These are phyloP conservation scores for Syngnathus acus DNA, from an alignment of 2,797 vertebrate species.

Conservation along the genomic window DNA sequence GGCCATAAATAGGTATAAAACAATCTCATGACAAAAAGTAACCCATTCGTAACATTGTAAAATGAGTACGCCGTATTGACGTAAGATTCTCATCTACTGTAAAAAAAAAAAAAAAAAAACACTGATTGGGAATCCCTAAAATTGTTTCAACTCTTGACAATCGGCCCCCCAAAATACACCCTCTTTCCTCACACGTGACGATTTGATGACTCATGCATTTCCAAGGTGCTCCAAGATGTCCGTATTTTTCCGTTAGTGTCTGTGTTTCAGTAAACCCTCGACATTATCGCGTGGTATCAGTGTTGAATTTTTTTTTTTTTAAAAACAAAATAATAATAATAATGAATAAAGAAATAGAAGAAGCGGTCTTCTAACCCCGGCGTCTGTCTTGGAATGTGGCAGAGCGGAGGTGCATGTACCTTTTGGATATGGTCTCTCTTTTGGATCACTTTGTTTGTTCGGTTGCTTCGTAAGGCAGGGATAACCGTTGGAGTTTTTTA, in stretches of 20 bases:
- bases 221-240: slow-evolving; percentile 66
- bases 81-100: not conserved
- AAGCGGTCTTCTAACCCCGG: slow-evolving; percentile 55
- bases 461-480: slow-evolving; percentile 64
- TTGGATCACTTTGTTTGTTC: slow-evolving; percentile 51
- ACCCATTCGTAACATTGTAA: not conserved
- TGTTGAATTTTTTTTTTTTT: slow-evolving; percentile 45
- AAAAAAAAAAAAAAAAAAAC: not conserved
- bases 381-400: slow-evolving; percentile 71
- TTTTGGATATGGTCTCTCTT: slow-evolving; percentile 61
- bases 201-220: slow-evolving; percentile 71
- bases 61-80: not conserved
- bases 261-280: slow-evolving; percentile 61
- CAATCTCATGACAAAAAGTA: not conserved
- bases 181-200: slow-evolving; percentile 51
- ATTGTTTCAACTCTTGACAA: not conserved
- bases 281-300: slow-evolving; percentile 66
- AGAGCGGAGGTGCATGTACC: slow-evolving; percentile 67
- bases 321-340: not conserved
- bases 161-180: not conserved
- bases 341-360: slow-evolving; percentile 31
- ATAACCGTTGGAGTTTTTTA: slow-evolving; percentile 65
- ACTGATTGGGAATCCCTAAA: not conserved
- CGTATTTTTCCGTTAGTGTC: slow-evolving; percentile 58
- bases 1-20: not conserved